Evolutionary conservation across 2,888 invertebrate genomes (phyloP).

Genomic region (Trissolcus japonicus): DNA sequence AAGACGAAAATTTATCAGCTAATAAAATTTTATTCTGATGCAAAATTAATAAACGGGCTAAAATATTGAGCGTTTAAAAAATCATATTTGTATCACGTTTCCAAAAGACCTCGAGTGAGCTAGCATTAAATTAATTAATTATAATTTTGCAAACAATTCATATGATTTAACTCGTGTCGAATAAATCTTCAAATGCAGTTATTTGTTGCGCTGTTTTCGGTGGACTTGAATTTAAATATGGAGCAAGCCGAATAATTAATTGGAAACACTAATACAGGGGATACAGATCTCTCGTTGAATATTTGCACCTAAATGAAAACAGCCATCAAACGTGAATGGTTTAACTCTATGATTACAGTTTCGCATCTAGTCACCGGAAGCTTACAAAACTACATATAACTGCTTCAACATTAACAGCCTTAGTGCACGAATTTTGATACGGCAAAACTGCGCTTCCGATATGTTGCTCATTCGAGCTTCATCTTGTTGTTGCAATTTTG

Average conservation of each 20-base stretch:
- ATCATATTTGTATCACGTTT: too few relatives aligned
- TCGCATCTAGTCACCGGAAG: constrained; percentile 27
- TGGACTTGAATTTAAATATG: neutral
- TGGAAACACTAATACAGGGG: constrained; percentile 6
- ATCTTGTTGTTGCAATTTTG: constrained; percentile 12
- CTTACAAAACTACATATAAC: constrained; percentile 31
- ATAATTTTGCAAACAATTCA: too few relatives aligned
- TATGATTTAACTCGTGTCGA: neutral
- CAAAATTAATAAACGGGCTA: too few relatives aligned
- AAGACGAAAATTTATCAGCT: too few relatives aligned
- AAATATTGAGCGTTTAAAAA: too few relatives aligned
- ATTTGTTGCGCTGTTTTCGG: too few relatives aligned
- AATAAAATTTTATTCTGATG: too few relatives aligned
- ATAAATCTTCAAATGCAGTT: neutral
- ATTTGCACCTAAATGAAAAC: constrained; percentile 7
- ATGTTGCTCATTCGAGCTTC: constrained; percentile 15
- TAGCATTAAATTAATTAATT: too few relatives aligned
- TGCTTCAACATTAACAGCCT: constrained; percentile 21
- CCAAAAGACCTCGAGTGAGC: too few relatives aligned
- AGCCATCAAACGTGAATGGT: constrained; percentile 9
- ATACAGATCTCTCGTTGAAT: constrained; percentile 5
- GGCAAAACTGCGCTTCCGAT: constrained; percentile 22
- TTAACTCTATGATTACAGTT: constrained; percentile 29
- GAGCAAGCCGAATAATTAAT: constrained; percentile 11
- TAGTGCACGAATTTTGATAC: constrained; percentile 16